Conservation (phyloP, 1,140 invertebrate genomes). For the Ditylenchus dipsaci region DNA sequence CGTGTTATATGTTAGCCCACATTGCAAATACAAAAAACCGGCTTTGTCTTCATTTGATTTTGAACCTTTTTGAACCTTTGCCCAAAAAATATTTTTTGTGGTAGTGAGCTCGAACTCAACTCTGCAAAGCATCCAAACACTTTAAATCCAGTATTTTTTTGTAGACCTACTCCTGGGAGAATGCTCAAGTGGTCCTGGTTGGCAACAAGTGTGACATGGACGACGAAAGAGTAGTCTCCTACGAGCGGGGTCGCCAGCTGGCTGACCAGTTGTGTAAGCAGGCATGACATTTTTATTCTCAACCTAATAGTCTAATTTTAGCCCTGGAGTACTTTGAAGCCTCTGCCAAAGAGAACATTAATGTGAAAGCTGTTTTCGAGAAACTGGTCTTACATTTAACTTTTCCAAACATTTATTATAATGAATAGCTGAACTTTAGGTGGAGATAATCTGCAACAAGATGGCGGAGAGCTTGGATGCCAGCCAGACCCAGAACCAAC, state of each 20-base stretch:
- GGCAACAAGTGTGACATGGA: conserved; percentile 99
- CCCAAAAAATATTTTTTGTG: too few species aligned
- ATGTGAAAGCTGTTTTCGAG: conserved; percentile 97
- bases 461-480: conserved; percentile 97
- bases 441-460: conserved; percentile 92
- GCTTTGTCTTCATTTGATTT: too few species aligned
- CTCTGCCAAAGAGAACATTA: conserved; percentile 98
- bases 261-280: conserved; percentile 81
- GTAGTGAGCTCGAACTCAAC: too few species aligned
- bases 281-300: too few species aligned
- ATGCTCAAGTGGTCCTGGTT: conserved; percentile 99
- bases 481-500: conserved; percentile 72
- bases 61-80: too few species aligned
- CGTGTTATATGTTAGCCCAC: too few species aligned
- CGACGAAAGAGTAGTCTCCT: conserved; percentile 93
- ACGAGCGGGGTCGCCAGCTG: conserved; percentile 89
- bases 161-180: conserved; percentile 96
- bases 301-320: conserved; percentile 25
- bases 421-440: neutral
- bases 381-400: conserved; percentile 75
- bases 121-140: too few species aligned
- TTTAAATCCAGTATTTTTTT: neutral
- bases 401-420: neutral
- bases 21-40: too few species aligned
- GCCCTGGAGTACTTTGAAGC: conserved; percentile 98